Evolutionary conservation across 2,888 invertebrate genomes (phyloP), one percentile per base, ranked within the genome.

Genomic region (Drosophila siamana): DNA sequence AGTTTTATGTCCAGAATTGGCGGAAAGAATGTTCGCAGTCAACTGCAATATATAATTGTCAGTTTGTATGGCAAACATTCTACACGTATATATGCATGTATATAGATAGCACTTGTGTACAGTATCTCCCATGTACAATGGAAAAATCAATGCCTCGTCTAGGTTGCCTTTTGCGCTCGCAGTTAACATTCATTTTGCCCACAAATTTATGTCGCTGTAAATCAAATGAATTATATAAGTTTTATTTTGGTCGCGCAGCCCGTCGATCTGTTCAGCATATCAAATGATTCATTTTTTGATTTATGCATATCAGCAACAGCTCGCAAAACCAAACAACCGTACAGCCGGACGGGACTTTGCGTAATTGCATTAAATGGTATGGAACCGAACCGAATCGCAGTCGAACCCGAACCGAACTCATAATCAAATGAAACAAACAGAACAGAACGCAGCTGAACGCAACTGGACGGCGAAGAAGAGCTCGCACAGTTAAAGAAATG

Each of bases 281-380:
- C 74, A 76, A 76, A 75, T 71, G 61, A 62, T 64, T 70, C 54
- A 62, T 69, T 78, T 75, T 82, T 75, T 80, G 81, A 86, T 86
- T 82, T 78, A 54, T 54, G 41, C 16, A 84, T 80, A 80, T 86
- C 84, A 54, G 64, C 64, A 69, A 62, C 67, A 62, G 54, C 46
- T 52, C 41, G 52, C 55, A 56, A 50, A 30, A n/a, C 33, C 56
- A 44, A 55, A 71, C n/a, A 51, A 40, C 43, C 54, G 63, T 47
- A 47, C 33, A 13, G 28, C n/a, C 38, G 33, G 28, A 57, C 48
- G 9, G 60, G 65, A 62, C 70, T 81, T 80, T 84, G 61, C 70
- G 78, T 85, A 85, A 85, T 88, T 88, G 86, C 88, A 85, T 88
- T 85, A 82, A 85, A 85, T 86, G 88, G 80, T 62, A 86, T 80